Evolutionary conservation across 2,797 vertebrate genomes (phyloP).

Genomic region (Sebastiscus albofasciatus): DNA sequence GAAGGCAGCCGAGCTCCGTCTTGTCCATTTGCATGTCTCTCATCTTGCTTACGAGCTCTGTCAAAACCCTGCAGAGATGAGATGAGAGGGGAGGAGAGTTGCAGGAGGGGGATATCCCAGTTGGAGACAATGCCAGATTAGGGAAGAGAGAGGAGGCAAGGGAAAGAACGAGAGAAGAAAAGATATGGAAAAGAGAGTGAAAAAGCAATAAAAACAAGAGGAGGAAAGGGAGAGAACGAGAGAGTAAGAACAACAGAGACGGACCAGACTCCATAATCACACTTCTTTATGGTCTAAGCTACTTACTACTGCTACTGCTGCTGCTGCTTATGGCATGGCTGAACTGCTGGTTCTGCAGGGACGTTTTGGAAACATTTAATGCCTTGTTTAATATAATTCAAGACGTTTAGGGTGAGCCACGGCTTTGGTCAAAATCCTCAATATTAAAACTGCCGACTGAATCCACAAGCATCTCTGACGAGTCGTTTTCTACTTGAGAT

Average conservation of each 20-base stretch:
- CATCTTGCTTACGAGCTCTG: conserved; percentile 96
- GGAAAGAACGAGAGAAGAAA: not conserved
- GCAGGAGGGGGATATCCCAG: not conserved
- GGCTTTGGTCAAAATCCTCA: not conserved
- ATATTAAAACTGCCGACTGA: not conserved
- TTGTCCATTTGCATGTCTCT: conserved; percentile 98
- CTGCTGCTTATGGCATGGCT: not conserved
- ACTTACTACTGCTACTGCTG: not conserved
- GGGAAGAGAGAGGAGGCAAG: not conserved
- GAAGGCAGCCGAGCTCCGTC: conserved; percentile 91
- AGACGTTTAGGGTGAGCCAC: not conserved
- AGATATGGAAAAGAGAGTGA: not conserved
- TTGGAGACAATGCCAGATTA: not conserved
- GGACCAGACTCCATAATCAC: conserved; percentile 5
- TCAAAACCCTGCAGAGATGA: conserved; percentile 86
- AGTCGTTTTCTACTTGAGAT: not conserved
- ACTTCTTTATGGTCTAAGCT: not conserved
- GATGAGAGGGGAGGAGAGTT: not conserved
- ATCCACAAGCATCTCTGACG: not conserved
- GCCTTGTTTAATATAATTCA: not conserved
- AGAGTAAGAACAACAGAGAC: conserved; percentile 22
- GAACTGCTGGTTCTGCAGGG: conserved; percentile 43
- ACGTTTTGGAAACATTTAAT: not conserved
- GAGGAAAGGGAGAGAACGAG: conserved; percentile 4
- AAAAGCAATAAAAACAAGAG: conserved; percentile 9